Evolutionary conservation across 1,140 invertebrate genomes (phyloP).

Genomic region (Thereuonema tuberculata): DNA sequence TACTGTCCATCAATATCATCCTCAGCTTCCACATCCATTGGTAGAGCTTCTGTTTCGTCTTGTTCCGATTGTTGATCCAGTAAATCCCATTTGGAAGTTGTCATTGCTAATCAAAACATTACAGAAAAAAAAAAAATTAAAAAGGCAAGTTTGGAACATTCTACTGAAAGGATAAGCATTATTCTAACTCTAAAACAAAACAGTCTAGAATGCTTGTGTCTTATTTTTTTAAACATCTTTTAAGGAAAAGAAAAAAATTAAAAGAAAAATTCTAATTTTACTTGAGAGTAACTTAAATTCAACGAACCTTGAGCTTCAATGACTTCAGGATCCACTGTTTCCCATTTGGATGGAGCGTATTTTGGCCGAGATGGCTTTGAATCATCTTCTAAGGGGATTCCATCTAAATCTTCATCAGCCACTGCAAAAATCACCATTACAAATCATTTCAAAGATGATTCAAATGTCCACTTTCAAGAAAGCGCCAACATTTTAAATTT

Average conservation of each 20-base stretch:
- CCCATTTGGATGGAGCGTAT: conserved; percentile 81
- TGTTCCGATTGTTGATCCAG: conserved; percentile 39
- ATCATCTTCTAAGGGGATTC: conserved; percentile 49
- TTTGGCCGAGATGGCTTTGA: conserved; percentile 18
- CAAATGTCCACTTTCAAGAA: too few relatives aligned
- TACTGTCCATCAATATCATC: conserved; percentile 35
- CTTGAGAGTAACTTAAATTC: too few relatives aligned
- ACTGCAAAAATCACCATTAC: conserved; percentile 35
- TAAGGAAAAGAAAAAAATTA: too few relatives aligned
- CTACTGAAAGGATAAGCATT: too few relatives aligned
- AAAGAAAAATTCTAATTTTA: too few relatives aligned
- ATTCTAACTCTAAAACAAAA: too few relatives aligned
- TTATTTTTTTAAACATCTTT: too few relatives aligned
- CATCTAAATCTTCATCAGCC: conserved; percentile 66
- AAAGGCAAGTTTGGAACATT: too few relatives aligned
- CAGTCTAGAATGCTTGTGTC: too few relatives aligned
- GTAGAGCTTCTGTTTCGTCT: conserved; percentile 26
- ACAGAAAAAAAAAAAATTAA: too few relatives aligned
- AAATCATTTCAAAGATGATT: background rate
- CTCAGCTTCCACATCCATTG: conserved; percentile 21
- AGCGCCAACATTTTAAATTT: too few relatives aligned
- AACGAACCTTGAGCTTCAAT: conserved; percentile 53
- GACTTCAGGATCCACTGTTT: conserved; percentile 78
- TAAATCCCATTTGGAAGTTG: conserved; percentile 74
- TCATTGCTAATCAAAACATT: conserved; percentile 55